A percentile compares a stretch with the other conserved stretches of the same genome.
Evolutionary conservation across 2,113 vertebrate species (phyloP).

Genomic region (Atlantisia rogersi): DNA sequence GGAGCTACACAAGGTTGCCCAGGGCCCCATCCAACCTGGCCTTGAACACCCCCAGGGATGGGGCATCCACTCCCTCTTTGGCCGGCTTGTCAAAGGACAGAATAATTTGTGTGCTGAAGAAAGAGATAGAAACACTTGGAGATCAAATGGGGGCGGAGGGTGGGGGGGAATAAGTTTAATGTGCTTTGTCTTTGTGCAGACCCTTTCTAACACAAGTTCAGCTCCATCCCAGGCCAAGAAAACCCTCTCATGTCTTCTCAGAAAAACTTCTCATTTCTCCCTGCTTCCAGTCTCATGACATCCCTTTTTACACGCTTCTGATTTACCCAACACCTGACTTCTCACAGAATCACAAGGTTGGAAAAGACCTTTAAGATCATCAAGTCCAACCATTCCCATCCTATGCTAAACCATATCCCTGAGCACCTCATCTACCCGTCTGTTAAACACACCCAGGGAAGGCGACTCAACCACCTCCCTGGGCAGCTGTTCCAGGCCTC

Average conservation of each 20-base stretch:
- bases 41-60: too few relatives aligned
- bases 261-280: neutral
- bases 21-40: too few relatives aligned
- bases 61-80: too few relatives aligned
- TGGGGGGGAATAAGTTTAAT: neutral
- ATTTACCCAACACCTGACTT: neutral
- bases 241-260: neutral
- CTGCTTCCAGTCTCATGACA: neutral
- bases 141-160: neutral
- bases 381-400: too few relatives aligned
- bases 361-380: too few relatives aligned
- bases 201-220: neutral
- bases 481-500: too few relatives aligned
- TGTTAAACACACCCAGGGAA: too few relatives aligned
- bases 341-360: too few relatives aligned
- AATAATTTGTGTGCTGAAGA: neutral
- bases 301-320: neutral
- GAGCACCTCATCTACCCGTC: too few relatives aligned
- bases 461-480: too few relatives aligned
- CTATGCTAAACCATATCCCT: too few relatives aligned
- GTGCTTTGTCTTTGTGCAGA: neutral
- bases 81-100: neutral
- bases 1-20: too few relatives aligned
- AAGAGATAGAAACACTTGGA: neutral
- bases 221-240: neutral